phyloP scores from a whole-genome alignment of 2,797 vertebrate species.

The Rhynchonycteris naso region DNA sequence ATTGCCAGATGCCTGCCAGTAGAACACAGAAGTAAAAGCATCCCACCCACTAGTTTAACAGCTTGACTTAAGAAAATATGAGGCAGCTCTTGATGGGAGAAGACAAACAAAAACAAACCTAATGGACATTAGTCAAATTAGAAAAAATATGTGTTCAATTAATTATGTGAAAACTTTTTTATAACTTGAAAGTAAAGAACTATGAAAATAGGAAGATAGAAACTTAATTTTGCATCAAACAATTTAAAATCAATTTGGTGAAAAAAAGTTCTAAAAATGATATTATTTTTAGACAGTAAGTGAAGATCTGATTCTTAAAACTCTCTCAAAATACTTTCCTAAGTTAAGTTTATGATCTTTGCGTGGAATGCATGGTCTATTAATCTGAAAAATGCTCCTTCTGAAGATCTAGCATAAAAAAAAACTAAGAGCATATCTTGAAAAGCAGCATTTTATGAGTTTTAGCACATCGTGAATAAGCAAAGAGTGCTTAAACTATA shows the following conservation, averaged over 20 bases:
- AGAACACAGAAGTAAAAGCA: conserved; percentile 63
- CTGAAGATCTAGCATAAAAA: neutral
- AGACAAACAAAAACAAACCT: conserved; percentile 69
- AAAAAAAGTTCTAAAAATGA: conserved; percentile 30
- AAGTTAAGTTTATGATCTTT: neutral
- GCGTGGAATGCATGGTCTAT: neutral
- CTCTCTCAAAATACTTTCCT: neutral
- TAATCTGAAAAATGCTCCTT: conserved; percentile 27
- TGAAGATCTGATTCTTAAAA: neutral
- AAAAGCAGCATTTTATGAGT: neutral
- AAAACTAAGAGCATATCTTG: neutral
- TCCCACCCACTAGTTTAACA: conserved; percentile 78
- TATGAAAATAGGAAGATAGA: neutral
- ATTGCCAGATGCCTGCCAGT: conserved; percentile 74
- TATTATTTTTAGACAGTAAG: neutral
- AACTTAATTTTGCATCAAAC: neutral
- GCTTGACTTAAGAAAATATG: conserved; percentile 77
- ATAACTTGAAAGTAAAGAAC: conserved; percentile 43
- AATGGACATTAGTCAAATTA: conserved; percentile 66
- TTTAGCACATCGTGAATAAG: neutral
- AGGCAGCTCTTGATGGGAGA: conserved; percentile 71
- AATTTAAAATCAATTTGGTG: neutral
- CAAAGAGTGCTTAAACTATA: neutral
- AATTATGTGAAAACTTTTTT: conserved; percentile 52
- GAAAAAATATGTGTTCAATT: conserved; percentile 51